These are phyloP conservation scores for Kryptopterus vitreolus DNA, from an alignment of 2,797 vertebrate genomes.

Conservation along the genomic window DNA sequence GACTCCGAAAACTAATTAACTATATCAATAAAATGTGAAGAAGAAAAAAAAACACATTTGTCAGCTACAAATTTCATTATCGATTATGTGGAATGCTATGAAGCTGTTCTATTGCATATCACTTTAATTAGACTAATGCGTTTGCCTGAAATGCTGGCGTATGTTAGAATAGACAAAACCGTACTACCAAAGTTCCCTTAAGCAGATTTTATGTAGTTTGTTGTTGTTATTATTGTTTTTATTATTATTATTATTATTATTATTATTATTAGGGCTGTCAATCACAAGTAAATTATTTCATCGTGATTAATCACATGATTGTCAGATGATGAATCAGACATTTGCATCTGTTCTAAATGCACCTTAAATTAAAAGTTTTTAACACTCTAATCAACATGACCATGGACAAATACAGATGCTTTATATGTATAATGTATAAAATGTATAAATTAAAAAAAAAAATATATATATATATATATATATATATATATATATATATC, in stretches of 20 bases:
- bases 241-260: not conserved
- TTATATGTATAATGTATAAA: too few relatives aligned
- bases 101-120: not conserved
- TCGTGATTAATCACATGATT: too few relatives aligned
- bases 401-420: too few relatives aligned
- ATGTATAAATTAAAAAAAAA: too few relatives aligned
- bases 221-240: not conserved
- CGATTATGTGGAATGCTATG: not conserved
- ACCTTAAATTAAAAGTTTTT: too few relatives aligned
- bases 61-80: not conserved
- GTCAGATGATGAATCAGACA: too few relatives aligned
- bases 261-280: not conserved
- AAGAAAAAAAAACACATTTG: slow-evolving; percentile 2
- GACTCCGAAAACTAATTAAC: not conserved
- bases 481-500: too few relatives aligned
- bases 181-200: not conserved
- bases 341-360: too few relatives aligned
- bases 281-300: too few relatives aligned
- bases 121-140: not conserved
- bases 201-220: not conserved
- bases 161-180: not conserved
- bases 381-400: too few relatives aligned
- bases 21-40: not conserved
- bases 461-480: too few relatives aligned
- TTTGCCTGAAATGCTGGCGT: not conserved